Evolutionary conservation across 2,888 invertebrate genomes (phyloP).

Genomic region (Patella caerulea): DNA sequence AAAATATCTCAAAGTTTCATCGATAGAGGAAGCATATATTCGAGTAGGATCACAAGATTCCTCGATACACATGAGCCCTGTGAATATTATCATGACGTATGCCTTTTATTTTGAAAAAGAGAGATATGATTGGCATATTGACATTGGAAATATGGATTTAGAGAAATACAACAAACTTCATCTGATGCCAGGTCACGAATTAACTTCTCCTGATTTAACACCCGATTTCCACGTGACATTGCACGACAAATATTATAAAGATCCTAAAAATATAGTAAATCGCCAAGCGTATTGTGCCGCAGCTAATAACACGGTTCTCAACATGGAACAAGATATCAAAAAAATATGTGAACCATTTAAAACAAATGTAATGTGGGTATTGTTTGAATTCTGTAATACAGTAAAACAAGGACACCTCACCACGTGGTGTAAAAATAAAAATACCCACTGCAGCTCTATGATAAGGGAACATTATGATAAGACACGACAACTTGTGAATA

Average conservation of each 20-base stretch:
- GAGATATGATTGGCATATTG: slow-evolving; percentile 3
- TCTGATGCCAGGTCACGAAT: background rate
- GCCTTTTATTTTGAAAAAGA: background rate
- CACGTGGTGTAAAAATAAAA: too few relatives aligned
- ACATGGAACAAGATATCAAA: background rate
- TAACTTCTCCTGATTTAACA: background rate
- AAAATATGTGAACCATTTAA: background rate
- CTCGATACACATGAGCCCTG: background rate
- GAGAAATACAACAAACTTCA: background rate
- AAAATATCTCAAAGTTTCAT: too few relatives aligned
- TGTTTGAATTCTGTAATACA: background rate
- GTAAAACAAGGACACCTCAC: too few relatives aligned
- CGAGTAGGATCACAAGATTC: too few relatives aligned
- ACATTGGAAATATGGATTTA: background rate
- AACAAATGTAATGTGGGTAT: background rate
- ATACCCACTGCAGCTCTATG: too few relatives aligned
- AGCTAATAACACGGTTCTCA: background rate
- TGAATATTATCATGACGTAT: background rate
- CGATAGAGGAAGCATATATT: too few relatives aligned
- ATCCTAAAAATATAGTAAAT: background rate
- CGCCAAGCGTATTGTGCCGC: background rate
- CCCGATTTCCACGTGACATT: background rate
- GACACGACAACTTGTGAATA: too few relatives aligned
- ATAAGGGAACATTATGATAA: too few relatives aligned
- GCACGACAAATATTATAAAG: background rate